Base-by-base conservation (phyloP, 1,140 invertebrate genomes). In the Ephestia elutella region DNA sequence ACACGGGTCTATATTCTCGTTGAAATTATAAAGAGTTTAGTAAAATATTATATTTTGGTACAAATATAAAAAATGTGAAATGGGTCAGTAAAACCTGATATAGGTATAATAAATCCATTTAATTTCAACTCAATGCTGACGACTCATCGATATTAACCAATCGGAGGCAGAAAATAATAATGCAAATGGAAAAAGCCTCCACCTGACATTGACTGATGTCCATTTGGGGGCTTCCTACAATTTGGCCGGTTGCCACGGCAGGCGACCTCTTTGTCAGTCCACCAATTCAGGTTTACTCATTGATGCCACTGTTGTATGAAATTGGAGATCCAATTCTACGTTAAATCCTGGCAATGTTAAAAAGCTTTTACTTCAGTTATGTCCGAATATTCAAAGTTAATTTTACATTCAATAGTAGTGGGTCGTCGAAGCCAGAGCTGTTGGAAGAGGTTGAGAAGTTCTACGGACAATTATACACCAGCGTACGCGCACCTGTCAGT, bases 151-250 rank as follows among this genome's bases (percentile, higher is more conserved):
- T 44, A 44, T 44, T 44, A 44, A 44, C 38, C 38, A 44, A 44
- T 44, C 38, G 38, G 38, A 44, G 13, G 13, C 38, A 44, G 38
- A 44, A 44, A 44, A 44, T 44, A 44, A 44, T 44, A 44, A 44
- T 44, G 38, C 38, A 44, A 44, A 44, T 44, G 38, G 38, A 44
- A 44, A 44, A 44, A 15, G 38, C 38, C 38, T 44, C 15, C 38
- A 44, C 38, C 38, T 44, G 38, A 44, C 38, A 44, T n/a, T 44
- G 38, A 44, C 10, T 44, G 38, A 44, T 44, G 38, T 44, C 38
- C 38, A 44, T 44, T 44, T 44, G 38, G 38, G 38, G 15, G 13
- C 38, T 44, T 44, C 30, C 38, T 44, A 17, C 38, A 44, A 44
- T 44, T 44, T 44, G 38, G 38, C 38, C 38, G 13, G n/a, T 15